Conservation (phyloP, 2,888 invertebrate species). For the Mongoloraphidia duomilia region DNA sequence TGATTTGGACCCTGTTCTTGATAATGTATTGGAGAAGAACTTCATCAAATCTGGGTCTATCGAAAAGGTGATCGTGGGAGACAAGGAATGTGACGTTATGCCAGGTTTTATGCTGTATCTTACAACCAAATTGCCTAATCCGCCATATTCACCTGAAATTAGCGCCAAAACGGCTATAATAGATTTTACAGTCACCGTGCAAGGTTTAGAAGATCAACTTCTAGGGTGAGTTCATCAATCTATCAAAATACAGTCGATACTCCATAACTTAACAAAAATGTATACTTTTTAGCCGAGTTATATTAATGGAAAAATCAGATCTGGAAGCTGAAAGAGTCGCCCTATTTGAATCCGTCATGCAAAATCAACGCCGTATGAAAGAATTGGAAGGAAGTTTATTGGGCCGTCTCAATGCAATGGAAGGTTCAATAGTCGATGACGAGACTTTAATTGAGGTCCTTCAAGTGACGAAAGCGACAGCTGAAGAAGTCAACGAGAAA, state of each 20-base stretch:
- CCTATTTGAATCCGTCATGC: constrained; percentile 89
- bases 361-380: constrained; percentile 91
- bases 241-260: constrained; percentile 7
- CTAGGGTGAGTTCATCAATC: constrained; percentile 34
- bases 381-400: constrained; percentile 86
- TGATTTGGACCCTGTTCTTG: constrained; percentile 89
- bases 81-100: constrained; percentile 95
- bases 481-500: constrained; percentile 69
- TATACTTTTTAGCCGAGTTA: constrained; percentile 50
- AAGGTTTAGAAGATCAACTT: constrained; percentile 88
- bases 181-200: constrained; percentile 95
- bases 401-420: constrained; percentile 80
- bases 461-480: constrained; percentile 52
- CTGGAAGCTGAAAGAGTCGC: constrained; percentile 87
- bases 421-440: constrained; percentile 89
- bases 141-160: constrained; percentile 91
- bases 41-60: constrained; percentile 95
- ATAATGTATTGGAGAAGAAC: constrained; percentile 93
- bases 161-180: constrained; percentile 94
- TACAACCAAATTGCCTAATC: constrained; percentile 91
- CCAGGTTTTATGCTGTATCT: constrained; percentile 91
- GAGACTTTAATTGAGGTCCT: constrained; percentile 85
- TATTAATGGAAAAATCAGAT: constrained; percentile 91
- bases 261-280: not conserved
- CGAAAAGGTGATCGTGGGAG: constrained; percentile 85